Evolutionary conservation across 1,140 invertebrate species (phyloP).

Genomic region (Elymnias hypermnestra): DNA sequence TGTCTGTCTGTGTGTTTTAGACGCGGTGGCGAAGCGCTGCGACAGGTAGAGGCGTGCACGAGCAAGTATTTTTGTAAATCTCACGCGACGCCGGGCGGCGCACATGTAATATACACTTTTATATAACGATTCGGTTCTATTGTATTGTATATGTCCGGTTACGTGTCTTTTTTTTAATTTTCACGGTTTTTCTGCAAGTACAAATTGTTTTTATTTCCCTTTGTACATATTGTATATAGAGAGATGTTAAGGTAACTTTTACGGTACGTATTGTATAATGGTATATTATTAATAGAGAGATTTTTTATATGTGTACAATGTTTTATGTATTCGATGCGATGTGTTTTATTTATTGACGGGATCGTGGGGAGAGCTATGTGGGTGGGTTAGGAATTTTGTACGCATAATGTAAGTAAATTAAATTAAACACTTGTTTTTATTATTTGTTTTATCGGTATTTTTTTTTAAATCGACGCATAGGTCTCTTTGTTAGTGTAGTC

Average conservation of each 20-base stretch:
- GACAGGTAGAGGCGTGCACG: constrained; percentile 43
- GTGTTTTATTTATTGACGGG: constrained; percentile 38
- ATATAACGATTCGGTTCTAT: constrained; percentile 30
- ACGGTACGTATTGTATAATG: constrained; percentile 48
- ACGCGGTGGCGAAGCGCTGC: constrained; percentile 34
- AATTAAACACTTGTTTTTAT: constrained; percentile 1
- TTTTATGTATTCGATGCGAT: constrained; percentile 43
- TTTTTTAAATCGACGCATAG: neutral
- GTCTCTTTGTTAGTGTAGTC: constrained; percentile 26
- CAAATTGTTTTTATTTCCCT: constrained; percentile 72
- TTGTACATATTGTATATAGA: constrained; percentile 72
- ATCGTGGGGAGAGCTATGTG: neutral
- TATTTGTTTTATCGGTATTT: neutral
- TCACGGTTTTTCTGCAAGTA: constrained; percentile 70
- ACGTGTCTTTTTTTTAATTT: constrained; percentile 36
- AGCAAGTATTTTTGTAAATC: constrained; percentile 54
- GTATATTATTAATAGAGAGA: constrained; percentile 33
- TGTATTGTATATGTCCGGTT: constrained; percentile 46
- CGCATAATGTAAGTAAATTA: constrained; percentile 7
- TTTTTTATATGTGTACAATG: constrained; percentile 69
- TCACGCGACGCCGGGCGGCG: constrained; percentile 27
- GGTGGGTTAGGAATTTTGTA: constrained; percentile 1
- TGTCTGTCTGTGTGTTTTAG: too few species aligned
- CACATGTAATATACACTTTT: constrained; percentile 46
- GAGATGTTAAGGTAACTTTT: constrained; percentile 25